phyloP scores from a whole-genome alignment of 2,113 vertebrate species.

The Callipepla squamata region DNA sequence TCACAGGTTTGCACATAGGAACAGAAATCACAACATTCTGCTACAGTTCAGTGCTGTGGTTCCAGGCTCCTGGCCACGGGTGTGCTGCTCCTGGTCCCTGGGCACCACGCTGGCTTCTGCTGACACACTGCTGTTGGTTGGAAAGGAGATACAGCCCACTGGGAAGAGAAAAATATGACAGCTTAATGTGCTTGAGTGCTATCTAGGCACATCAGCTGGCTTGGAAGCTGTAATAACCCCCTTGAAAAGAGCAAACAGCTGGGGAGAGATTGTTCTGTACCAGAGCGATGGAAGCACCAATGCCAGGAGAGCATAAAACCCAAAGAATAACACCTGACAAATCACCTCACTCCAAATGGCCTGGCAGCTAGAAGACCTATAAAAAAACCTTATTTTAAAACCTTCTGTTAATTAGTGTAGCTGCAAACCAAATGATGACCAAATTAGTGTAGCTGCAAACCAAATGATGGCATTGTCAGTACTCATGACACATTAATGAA shows the following conservation, averaged over 20 bases:
- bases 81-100: not conserved
- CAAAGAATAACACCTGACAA: not conserved
- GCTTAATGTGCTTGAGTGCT: not conserved
- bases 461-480: not conserved
- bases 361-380: not conserved
- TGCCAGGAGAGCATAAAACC: not conserved
- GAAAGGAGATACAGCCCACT: not conserved
- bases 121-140: fast-evolving
- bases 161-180: not conserved
- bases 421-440: not conserved
- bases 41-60: fast-evolving
- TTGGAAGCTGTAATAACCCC: not conserved
- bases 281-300: not conserved
- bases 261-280: not conserved
- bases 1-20: not conserved
- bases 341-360: not conserved
- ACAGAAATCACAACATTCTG: not conserved
- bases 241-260: not conserved
- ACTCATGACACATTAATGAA: not conserved
- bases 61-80: not conserved
- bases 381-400: not conserved
- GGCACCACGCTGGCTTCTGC: not conserved
- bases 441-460: not conserved
- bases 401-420: not conserved
- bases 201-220: not conserved